Conservation (phyloP, 2,888 invertebrate species). For the Drosophila sordidapex region DNA sequence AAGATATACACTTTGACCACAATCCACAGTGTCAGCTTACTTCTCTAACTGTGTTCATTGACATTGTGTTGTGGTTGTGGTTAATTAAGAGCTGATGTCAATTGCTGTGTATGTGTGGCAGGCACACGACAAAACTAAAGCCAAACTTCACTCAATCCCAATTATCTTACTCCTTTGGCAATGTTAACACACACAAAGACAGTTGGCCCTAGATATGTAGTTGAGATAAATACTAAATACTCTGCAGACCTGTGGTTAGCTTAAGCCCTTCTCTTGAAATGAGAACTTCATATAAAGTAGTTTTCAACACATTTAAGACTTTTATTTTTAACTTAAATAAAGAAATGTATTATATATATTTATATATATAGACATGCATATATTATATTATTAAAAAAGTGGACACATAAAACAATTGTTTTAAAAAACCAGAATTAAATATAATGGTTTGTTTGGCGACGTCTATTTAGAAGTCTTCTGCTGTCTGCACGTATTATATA, state of each 20-base stretch:
- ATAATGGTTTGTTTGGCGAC: background rate
- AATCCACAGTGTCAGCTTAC: conserved; percentile 13
- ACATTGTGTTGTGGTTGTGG: conserved; percentile 31
- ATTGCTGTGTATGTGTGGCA: conserved; percentile 18
- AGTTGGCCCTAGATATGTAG: background rate
- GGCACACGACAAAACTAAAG: background rate
- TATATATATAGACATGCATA: background rate
- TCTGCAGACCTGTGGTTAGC: background rate
- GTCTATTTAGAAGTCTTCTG: background rate
- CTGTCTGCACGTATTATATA: background rate
- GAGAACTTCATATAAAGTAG: background rate
- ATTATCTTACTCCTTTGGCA: background rate
- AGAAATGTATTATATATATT: background rate
- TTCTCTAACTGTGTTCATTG: conserved; percentile 20
- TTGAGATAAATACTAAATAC: background rate
- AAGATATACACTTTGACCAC: background rate
- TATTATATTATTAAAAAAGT: too few species aligned
- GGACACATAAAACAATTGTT: background rate
- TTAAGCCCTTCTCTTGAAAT: background rate
- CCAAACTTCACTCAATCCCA: conserved; percentile 16
- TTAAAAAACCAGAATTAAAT: background rate
- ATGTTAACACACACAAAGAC: background rate
- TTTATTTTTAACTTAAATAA: background rate
- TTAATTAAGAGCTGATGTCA: conserved; percentile 53
- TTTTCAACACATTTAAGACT: background rate